A percentile compares a stretch with the other conserved stretches of the same genome.
Conservation (phyloP, 2,888 invertebrate genomes). For the Drosophila meridionalis region DNA sequence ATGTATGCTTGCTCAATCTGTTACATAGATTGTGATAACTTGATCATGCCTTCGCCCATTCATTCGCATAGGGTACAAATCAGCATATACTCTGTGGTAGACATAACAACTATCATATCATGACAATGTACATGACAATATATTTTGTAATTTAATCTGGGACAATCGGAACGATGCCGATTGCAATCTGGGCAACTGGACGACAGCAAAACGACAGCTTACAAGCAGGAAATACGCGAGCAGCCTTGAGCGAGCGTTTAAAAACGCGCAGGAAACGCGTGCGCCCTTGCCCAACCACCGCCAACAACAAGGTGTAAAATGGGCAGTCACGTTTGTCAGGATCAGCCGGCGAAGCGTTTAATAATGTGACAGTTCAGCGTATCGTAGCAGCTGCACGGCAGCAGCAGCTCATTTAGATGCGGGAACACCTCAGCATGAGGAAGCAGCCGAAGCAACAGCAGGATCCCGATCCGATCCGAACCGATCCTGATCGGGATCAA, state of each 20-base stretch:
- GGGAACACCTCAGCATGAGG: constrained; percentile 32
- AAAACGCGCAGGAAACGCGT: constrained; percentile 56
- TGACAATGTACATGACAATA: constrained; percentile 71
- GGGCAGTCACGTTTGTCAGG: constrained; percentile 67
- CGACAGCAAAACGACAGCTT: constrained; percentile 39
- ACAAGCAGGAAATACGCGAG: constrained; percentile 49
- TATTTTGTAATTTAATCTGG: constrained; percentile 76
- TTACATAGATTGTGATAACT: background rate
- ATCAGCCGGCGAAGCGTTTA: constrained; percentile 62
- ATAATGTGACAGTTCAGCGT: constrained; percentile 48
- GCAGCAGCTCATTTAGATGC: constrained; percentile 39
- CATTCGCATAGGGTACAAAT: background rate
- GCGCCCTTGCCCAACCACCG: background rate
- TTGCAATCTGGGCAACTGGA: constrained; percentile 23
- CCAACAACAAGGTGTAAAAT: constrained; percentile 72
- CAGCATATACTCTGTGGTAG: background rate
- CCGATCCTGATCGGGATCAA: background rate
- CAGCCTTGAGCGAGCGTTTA: constrained; percentile 65
- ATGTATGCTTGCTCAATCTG: background rate
- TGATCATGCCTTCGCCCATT: background rate
- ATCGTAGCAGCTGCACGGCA: constrained; percentile 41
- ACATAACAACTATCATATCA: constrained; percentile 35
- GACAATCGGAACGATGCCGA: constrained; percentile 36
- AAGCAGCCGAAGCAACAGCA: constrained; percentile 10
- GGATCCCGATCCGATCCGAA: background rate